Base-by-base conservation (phyloP, 2,888 invertebrate species). In the Ptychoptera albimana region DNA sequence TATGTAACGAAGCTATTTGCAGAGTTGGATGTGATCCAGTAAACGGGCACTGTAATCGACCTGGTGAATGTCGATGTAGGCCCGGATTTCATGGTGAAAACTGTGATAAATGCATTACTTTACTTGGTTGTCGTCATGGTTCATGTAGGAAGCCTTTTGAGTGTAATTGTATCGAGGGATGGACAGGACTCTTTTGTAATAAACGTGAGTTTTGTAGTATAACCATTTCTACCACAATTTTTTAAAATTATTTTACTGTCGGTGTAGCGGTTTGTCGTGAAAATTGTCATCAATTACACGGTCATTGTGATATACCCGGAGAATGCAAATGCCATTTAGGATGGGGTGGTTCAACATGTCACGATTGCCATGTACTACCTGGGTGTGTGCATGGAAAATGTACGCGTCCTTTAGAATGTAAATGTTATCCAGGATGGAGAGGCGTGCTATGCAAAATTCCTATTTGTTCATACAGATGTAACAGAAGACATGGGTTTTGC, bases 1-100 rank as follows among this genome's bases (percentile, higher is more conserved):
- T 91, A 37, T 93, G 93, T 60, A 87, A 91, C 59, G 84, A 87
- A 51, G 92, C 92, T 2, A 80, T 82, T 55, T 93, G 93, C 64
- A 76, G 81, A 52, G 78, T 81, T 48, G 87, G 86, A 15, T 93
- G 93, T 59, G 86, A 92, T 64, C 84, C 86, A 2, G 70, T 86
- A 56, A 83, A 89, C 65, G 93, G 75, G 74, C 87, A 82, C 64
- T 93, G 93, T 66, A 82, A 83, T 54, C 69, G 82, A 8, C 92
- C 93, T 0, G 81, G 81, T 2, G 89, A 93, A 61, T 93, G 93
- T 61, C 76, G 83, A 49, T 93, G 88, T 63, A 85, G 84, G 66
- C 68, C 88, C 46, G 89, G 89, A 2, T 89, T 84, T 69, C 84
- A 83, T 55, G 89, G 89, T 0, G 84, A 85, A 51, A 67, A 74